These are phyloP conservation scores for Allolobophora icterica DNA, from an alignment of 2,888 invertebrate genomes.

Conservation along the genomic window DNA sequence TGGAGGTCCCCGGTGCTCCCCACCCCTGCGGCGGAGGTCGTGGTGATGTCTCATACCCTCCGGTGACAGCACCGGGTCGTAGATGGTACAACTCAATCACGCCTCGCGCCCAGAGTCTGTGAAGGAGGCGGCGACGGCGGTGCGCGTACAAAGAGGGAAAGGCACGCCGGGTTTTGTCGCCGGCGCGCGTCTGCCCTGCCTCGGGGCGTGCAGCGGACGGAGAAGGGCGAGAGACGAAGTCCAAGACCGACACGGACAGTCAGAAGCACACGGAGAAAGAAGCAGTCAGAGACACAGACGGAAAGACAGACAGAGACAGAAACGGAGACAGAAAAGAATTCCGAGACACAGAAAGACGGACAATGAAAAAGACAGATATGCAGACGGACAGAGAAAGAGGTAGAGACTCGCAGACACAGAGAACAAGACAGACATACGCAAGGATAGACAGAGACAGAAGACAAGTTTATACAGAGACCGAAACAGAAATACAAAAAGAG, in stretches of 20 bases:
- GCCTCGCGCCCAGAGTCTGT: not conserved
- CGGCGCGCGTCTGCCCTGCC: not conserved
- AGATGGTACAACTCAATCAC: slow-evolving; percentile 11
- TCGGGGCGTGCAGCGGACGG: not conserved
- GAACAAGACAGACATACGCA: no score
- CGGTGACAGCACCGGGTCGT: not conserved
- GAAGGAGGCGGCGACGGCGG: not conserved
- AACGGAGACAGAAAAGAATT: not conserved
- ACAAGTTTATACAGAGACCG: no score
- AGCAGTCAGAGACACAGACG: not conserved
- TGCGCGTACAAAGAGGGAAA: not conserved
- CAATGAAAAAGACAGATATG: no score
- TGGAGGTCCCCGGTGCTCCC: not conserved
- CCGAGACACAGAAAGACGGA: no score
- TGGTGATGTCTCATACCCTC: not conserved
- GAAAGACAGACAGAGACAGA: not conserved
- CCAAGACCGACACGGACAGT: not conserved
- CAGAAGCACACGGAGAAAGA: not conserved
- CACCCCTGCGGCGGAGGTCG: not conserved
- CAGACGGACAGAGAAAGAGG: no score
- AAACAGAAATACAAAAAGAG: no score
- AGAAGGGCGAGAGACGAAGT: not conserved
- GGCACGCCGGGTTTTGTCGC: not conserved
- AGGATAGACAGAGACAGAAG: no score
- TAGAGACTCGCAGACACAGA: no score